Percentiles rank a stretch among this genome's conserved stretches.
Conservation (phyloP, 2,888 invertebrate species). For the Tortricodes alternella region DNA sequence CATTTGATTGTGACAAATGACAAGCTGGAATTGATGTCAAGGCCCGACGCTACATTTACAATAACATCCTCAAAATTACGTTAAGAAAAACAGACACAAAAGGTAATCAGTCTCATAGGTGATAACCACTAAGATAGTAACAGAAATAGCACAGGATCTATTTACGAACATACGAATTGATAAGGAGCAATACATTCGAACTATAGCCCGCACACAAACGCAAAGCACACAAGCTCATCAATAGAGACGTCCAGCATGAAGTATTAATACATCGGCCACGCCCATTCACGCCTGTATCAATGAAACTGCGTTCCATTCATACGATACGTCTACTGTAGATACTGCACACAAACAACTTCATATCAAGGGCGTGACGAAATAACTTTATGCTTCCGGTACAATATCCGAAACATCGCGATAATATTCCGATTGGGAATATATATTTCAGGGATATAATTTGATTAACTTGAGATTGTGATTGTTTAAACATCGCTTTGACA, state of each 20-base stretch:
- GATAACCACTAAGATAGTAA: too few species aligned
- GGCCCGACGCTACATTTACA: too few species aligned
- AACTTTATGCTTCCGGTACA: constrained; percentile 31
- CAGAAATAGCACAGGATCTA: background rate
- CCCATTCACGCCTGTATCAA: constrained; percentile 56
- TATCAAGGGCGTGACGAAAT: constrained; percentile 50
- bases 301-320: constrained; percentile 67
- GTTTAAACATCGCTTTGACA: background rate
- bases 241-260: constrained; percentile 14
- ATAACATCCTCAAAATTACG: too few species aligned
- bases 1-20: too few species aligned
- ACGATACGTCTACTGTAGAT: constrained; percentile 40
- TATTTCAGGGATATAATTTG: background rate
- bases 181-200: constrained; percentile 1
- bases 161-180: constrained; percentile 2
- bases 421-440: background rate
- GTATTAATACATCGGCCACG: constrained; percentile 54
- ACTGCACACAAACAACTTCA: constrained; percentile 51
- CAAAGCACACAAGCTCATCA: background rate
- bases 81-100: too few species aligned
- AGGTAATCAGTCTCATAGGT: too few species aligned
- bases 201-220: constrained; percentile 9
- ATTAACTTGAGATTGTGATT: background rate
- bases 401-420: constrained; percentile 8
- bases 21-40: too few species aligned